These are phyloP conservation scores for Addax nasomaculatus DNA, from an alignment of 2,113 vertebrate genomes.

Conservation along the genomic window DNA sequence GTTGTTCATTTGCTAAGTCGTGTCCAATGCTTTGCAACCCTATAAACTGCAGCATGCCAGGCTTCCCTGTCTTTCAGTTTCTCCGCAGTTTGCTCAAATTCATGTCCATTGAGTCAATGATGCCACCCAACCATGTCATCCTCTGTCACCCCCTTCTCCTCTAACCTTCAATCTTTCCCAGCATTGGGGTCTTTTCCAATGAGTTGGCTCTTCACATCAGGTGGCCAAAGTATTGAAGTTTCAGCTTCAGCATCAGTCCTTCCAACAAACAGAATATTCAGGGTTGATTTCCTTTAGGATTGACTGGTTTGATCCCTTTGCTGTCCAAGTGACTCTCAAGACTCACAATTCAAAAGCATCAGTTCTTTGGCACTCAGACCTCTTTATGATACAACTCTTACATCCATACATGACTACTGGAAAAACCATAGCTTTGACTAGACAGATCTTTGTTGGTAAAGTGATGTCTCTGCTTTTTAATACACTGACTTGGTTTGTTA, in stretches of 20 bases:
- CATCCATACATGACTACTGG: background rate
- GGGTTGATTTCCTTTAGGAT: background rate
- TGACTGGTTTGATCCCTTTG: background rate
- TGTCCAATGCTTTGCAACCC: background rate
- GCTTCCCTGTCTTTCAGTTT: background rate
- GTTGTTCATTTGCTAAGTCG: background rate
- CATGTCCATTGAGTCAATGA: too few relatives aligned
- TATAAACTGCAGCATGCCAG: background rate
- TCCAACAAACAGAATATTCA: background rate
- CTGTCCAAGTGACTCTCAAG: background rate
- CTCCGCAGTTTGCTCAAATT: too few relatives aligned
- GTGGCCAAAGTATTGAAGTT: background rate
- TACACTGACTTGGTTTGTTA: background rate
- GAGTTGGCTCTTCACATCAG: background rate
- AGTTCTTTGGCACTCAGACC: background rate
- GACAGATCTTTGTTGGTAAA: background rate
- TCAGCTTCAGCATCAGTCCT: background rate
- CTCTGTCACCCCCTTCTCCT: background rate
- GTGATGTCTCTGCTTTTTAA: background rate
- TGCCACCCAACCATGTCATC: too few relatives aligned
- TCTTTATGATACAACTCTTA: background rate
- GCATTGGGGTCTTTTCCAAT: background rate
- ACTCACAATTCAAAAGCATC: background rate
- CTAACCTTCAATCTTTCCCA: background rate
- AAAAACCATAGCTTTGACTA: background rate